Base-by-base conservation (phyloP, 2,113 vertebrate species). In the Tupaia chinensis region DNA sequence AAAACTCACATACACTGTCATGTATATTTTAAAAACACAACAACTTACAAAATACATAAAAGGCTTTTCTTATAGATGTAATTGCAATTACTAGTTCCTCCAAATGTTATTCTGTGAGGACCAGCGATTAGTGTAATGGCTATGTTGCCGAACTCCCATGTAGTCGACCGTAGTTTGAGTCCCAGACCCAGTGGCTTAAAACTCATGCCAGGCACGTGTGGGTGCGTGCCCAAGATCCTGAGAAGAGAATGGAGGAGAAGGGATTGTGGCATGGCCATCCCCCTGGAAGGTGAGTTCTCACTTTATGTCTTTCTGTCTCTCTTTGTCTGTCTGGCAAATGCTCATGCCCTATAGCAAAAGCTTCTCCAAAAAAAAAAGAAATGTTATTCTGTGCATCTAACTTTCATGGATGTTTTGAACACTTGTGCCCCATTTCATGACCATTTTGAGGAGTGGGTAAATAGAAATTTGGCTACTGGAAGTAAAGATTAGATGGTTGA, bases 401-500 rank as follows among this genome's bases (percentile, higher is more conserved):
- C 17, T 60, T 70, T 9, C 29, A 17, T 65, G 17, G 54, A 56
- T 15, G 23, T 10, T 11, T 14, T 53, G 69, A 16, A 11, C 9
- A 11, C 15, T 70, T 86, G 2, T 23, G 6, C 13, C 25, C n/a
- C 22, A 1, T 83, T 84, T 86, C 20, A 32, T 79, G 34, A 25
- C n/a, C 29, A 19, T 74, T 22, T 12, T 68, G 44, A 10, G 34
- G 29, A 58, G 27, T 12, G 2, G 9, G 60, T 88, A 79, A 88
- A 70, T 70, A 91, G 77, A 60, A 92, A 92, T 3, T 60, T 92
- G 82, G 66, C 66, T 80, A 86, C 90, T 58, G 60, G 79, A 29
- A 70, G 88, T 84, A 66, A 80, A 72, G 66, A 93, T 94, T 95
- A 20, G 61, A 87, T 94, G 72, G 60, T 56, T 92, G 68, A 84